These are phyloP conservation scores for Diadema setosum DNA, from an alignment of 35 echinoderm and acorn worm species.

Conservation along the genomic window DNA sequence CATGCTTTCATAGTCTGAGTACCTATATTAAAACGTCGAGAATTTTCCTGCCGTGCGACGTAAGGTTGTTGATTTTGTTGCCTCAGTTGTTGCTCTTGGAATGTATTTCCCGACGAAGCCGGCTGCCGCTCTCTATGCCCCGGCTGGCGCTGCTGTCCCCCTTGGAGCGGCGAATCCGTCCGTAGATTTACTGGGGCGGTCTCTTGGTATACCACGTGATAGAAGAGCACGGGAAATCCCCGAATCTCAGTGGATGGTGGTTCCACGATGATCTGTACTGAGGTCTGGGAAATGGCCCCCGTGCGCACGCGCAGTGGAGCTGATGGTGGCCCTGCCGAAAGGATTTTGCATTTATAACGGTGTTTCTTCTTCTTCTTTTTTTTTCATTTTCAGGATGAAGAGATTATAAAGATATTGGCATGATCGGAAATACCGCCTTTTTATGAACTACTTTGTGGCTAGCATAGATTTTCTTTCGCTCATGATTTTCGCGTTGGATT, in stretches of 20 bases:
- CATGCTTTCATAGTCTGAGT: conserved; percentile 7
- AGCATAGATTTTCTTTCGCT: too few relatives aligned
- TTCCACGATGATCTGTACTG: neutral
- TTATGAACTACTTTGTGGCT: too few relatives aligned
- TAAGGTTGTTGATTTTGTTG: neutral
- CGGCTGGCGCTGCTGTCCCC: too few relatives aligned
- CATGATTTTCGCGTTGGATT: too few relatives aligned
- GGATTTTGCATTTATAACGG: too few relatives aligned
- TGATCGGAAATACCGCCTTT: too few relatives aligned
- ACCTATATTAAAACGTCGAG: neutral
- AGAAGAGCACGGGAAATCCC: neutral
- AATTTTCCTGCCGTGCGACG: neutral
- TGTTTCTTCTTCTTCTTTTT: too few relatives aligned
- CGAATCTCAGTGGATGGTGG: neutral
- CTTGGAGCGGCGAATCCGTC: too few relatives aligned
- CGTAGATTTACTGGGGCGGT: too few relatives aligned
- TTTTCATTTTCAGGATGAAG: too few relatives aligned
- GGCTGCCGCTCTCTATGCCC: too few relatives aligned
- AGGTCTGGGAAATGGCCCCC: neutral
- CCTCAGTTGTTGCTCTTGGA: neutral
- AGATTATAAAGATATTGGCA: too few relatives aligned
- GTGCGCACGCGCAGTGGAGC: neutral
- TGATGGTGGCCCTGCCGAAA: neutral
- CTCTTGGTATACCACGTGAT: neutral
- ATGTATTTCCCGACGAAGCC: neutral